A percentile compares a stretch with the other conserved stretches of the same genome.
phyloP scores from a whole-genome alignment of 1,140 invertebrate genomes.

The Leptinotarsa lineolata region DNA sequence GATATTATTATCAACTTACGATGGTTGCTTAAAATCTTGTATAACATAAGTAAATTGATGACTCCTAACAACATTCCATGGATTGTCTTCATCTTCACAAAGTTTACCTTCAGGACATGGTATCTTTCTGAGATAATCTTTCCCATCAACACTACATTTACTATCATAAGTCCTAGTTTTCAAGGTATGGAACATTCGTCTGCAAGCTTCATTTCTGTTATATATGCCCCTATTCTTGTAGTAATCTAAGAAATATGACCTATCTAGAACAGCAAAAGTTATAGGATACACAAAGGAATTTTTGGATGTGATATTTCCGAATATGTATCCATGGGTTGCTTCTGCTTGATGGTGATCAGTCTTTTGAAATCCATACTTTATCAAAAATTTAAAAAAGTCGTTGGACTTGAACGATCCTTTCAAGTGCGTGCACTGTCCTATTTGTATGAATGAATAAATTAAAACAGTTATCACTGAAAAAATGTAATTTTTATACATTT shows the following conservation, averaged over 20 bases:
- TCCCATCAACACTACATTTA: conserved; percentile 72
- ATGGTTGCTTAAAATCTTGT: conserved; percentile 83
- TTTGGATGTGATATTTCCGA: conserved; percentile 86
- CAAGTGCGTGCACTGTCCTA: conserved; percentile 59
- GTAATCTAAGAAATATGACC: conserved; percentile 84
- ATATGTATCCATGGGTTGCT: conserved; percentile 90
- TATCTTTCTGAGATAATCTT: conserved; percentile 86
- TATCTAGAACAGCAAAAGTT: conserved; percentile 85
- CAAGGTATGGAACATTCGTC: conserved; percentile 83
- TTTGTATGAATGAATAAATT: conserved; percentile 37
- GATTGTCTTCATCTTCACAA: conserved; percentile 86
- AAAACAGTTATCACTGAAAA: conserved; percentile 40
- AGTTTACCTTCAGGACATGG: conserved; percentile 79
- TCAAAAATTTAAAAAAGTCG: conserved; percentile 88
- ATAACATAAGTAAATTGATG: conserved; percentile 95
- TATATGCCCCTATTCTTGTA: conserved; percentile 74
- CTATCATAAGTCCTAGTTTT: conserved; percentile 83
- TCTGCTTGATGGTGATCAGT: conserved; percentile 81
- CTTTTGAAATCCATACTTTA: conserved; percentile 96
- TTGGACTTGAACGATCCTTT: conserved; percentile 68
- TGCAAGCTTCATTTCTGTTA: conserved; percentile 73
- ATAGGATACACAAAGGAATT: conserved; percentile 68
- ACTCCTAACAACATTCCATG: conserved; percentile 80
- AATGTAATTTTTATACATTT: conserved; percentile 42
- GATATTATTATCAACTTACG: conserved; percentile 61